phyloP scores from a whole-genome alignment of 2,888 invertebrate species.

The Didymodactylos carnosus region DNA sequence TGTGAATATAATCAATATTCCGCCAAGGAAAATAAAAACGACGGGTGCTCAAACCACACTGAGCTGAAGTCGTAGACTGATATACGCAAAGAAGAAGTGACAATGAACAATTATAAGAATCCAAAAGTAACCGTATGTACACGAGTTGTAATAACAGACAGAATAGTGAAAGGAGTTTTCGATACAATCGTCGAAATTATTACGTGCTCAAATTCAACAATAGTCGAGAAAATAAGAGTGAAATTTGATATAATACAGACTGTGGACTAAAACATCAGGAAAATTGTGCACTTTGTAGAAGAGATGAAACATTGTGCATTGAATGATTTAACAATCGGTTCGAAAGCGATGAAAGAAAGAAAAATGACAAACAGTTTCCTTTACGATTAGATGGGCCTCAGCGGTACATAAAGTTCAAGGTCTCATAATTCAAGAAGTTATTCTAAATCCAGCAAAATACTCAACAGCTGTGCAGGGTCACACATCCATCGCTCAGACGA shows the following conservation, averaged over 20 bases:
- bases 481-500: no score
- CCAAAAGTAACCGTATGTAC: no score
- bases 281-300: not conserved
- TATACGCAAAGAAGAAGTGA: no score
- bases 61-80: no score
- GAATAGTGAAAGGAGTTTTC: not conserved
- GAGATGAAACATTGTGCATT: not conserved
- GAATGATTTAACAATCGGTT: not conserved
- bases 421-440: not conserved
- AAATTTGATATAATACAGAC: not conserved
- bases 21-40: not conserved
- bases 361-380: not conserved
- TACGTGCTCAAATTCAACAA: no score
- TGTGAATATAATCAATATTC: not conserved
- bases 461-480: no score
- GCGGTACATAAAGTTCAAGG: not conserved
- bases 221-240: not conserved
- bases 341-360: not conserved
- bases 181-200: not conserved
- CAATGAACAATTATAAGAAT: no score
- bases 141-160: not conserved
- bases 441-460: not conserved
- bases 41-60: no score
- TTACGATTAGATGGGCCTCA: not conserved
- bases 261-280: not conserved